Base-by-base conservation (phyloP, 1,140 invertebrate species). In the Papilio polytes region DNA sequence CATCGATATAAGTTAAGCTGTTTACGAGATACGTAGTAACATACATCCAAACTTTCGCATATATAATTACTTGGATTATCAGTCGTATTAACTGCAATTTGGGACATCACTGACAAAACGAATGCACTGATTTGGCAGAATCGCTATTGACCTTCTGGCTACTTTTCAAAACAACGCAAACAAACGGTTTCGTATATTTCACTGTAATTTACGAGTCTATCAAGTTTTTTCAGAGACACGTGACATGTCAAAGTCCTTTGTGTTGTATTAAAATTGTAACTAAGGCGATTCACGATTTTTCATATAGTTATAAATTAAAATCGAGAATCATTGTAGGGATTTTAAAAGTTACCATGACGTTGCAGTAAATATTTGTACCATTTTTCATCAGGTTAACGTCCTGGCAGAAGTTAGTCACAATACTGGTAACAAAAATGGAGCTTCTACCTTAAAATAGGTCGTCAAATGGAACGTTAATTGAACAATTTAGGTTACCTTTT, bases 401-500 rank as follows among this genome's bases (percentile, higher is more conserved):
- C 59, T 63, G 59, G 59, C 12, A 22, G 10, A 26, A 8, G 22
- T 63, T 63, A 63, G 59, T 63, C 59, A 63, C 53, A 56, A n/a
- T 56, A 26, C 22, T 63, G 59, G 20, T 26, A 26, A 63, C 22
- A 13, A 63, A 63, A 63, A 63, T 63, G 59, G 59, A 26, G 59
- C 59, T 63, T 8, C 26, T 26, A 63, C 59, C 59, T 63, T 26
- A 26, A 63, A 63, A 63, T 3, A 26, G 59, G 59, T 63, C 59
- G 59, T 10, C 59, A 4, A 22, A 26, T 63, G 59, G 22, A 63
- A 73, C 20, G 18, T 46, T 20, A 18, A 73, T 44, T 44, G 15
- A 73, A 44, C 3, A 8, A 73, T 41, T 73, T 44, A 73, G 70
- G 70, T 73, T 73, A 73, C 41, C 41, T 73, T 73, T 20, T 73